Base-by-base conservation (phyloP, 2,797 vertebrate genomes). In the Lithobates sylvaticus region DNA sequence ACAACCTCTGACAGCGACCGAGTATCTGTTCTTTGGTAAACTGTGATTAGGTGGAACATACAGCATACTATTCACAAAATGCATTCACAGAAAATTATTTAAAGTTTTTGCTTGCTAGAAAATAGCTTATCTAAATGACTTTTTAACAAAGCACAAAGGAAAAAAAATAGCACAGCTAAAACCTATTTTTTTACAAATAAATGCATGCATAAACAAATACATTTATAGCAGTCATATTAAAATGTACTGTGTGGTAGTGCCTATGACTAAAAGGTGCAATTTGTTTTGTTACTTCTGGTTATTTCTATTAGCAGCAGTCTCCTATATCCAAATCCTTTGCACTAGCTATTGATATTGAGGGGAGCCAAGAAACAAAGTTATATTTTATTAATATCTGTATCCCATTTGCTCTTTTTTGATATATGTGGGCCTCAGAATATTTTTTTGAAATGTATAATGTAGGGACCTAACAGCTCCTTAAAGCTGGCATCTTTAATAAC, bases 41-140 rank as follows among this genome's bases (percentile, higher is more conserved):
- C 39, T 88, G 81, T 90, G 89, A 93, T 92, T 93, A 90, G 91
- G 88, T 91, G 88, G 88, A 86, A 91, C 88, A 89, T 88, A 47
- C 88, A 91, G 85, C 86, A 39, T 84, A 89, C 0, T 83, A 27
- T 67, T 67, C 26, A 15, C 10, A 67, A 67, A 67, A 67, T 67
- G 12, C 10, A 29, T 67, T 67, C 16, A 67, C 65, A 67, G 10
- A 67, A 67, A 67, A 29, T 67, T 67, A 67, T 67, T 67, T 67
- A 10, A 67, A 29, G n/a, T 29, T 67, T 15, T 29, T 29, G 10
- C 65, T 67, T 67, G 27, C 10, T 29, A 5, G 65, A 29, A 67
- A 67, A 67, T 67, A 15, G 65, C 65, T 67, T 67, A 67, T 67
- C 65, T 67, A 67, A 67, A 67, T 27, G 12, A 67, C 23, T 18